Conservation (phyloP, 1,140 invertebrate species). For the Euschistus heros region DNA sequence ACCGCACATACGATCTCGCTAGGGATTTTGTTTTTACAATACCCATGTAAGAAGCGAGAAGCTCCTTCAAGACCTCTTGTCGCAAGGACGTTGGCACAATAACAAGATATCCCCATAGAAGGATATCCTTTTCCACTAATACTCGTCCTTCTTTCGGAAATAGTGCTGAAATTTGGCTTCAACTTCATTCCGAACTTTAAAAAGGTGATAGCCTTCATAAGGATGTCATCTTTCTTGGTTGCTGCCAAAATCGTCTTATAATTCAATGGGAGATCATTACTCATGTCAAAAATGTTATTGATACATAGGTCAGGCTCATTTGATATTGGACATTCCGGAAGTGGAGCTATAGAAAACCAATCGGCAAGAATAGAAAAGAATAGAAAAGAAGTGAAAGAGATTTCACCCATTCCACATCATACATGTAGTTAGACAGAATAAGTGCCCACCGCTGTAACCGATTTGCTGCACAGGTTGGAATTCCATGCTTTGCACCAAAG, state of each 20-base stretch:
- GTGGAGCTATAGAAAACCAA: no score
- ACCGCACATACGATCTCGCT: constrained; percentile 34
- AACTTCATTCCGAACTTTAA: neutral
- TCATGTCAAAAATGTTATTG: neutral
- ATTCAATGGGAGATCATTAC: neutral
- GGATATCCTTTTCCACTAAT: neutral
- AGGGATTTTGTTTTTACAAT: constrained; percentile 35
- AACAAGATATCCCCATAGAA: constrained; percentile 24
- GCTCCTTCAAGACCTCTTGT: constrained; percentile 33
- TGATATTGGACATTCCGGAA: neutral
- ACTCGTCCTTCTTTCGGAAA: neutral
- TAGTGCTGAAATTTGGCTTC: neutral
- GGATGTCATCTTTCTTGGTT: neutral
- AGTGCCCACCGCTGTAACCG: no score
- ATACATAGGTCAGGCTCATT: neutral
- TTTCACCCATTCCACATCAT: no score
- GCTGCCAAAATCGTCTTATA: neutral
- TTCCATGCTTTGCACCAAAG: no score
- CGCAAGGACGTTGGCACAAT: constrained; percentile 32
- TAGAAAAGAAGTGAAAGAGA: no score
- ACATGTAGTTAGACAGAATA: no score
- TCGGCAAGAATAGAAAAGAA: no score
- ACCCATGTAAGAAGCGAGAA: constrained; percentile 22
- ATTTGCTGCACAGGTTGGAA: no score
- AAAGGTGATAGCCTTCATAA: neutral